phyloP scores from a whole-genome alignment of 64 coral and sea anemone genomes.

The Montipora efflorescens region DNA sequence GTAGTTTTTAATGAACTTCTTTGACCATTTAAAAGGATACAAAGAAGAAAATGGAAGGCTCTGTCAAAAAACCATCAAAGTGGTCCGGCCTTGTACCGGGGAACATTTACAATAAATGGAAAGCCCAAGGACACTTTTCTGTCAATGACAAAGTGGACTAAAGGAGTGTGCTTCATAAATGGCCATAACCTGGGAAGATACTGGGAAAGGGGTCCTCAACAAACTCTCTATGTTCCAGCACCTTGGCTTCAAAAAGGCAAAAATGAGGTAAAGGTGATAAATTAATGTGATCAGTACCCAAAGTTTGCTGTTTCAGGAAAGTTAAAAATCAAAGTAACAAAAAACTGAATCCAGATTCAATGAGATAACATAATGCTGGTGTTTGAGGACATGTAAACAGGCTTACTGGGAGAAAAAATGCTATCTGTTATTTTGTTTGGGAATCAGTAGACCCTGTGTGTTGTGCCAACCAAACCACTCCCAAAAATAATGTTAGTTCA shows the following conservation, averaged over 20 bases:
- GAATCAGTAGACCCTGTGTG: no score
- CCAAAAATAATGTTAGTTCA: no score
- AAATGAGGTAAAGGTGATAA: slow-evolving; percentile 61
- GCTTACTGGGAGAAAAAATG: no score
- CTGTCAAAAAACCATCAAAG: background rate
- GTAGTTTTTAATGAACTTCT: background rate
- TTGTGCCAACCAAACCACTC: no score
- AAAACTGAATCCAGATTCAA: no score
- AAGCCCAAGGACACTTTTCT: slow-evolving; percentile 84
- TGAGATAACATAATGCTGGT: no score
- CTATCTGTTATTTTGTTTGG: no score
- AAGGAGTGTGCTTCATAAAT: slow-evolving; percentile 89
- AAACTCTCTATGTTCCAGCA: slow-evolving; percentile 80
- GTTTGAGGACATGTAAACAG: no score
- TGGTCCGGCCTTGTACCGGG: slow-evolving; percentile 66
- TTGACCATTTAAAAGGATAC: slow-evolving; percentile 26
- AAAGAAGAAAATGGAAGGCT: slow-evolving; percentile 55
- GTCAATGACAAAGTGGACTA: slow-evolving; percentile 75
- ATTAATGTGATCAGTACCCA: no score
- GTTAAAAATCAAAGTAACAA: background rate
- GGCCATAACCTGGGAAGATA: slow-evolving; percentile 92
- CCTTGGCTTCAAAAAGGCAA: slow-evolving; percentile 72
- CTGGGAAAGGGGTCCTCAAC: slow-evolving; percentile 86
- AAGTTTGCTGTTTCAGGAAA: background rate
- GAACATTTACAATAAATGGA: slow-evolving; percentile 52